These are phyloP conservation scores for Syritta pipiens DNA, from an alignment of 2,888 invertebrate genomes.

Conservation along the genomic window DNA sequence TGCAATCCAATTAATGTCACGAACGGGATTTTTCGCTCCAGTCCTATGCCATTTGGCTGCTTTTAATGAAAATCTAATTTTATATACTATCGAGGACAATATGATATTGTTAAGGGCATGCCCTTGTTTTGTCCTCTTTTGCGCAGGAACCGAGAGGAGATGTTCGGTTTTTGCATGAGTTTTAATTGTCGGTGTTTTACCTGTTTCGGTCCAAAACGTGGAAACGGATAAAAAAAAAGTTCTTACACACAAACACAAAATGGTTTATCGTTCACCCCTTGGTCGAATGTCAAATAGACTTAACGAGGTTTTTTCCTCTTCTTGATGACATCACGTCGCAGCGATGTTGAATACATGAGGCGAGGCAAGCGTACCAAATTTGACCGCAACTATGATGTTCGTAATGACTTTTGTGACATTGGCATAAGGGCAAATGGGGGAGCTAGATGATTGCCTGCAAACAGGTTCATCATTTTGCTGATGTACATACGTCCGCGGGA, in stretches of 20 bases:
- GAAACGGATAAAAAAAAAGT: not conserved
- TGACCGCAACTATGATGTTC: conserved; percentile 62
- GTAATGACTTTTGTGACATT: conserved; percentile 66
- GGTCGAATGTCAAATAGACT: conserved; percentile 75
- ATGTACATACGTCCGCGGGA: conserved; percentile 14
- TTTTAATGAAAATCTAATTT: conserved; percentile 69
- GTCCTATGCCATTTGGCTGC: conserved; percentile 42
- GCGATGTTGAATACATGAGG: conserved; percentile 33
- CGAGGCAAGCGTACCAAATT: conserved; percentile 42
- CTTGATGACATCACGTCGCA: conserved; percentile 67
- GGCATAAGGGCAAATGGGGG: conserved; percentile 58
- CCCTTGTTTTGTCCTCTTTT: not conserved
- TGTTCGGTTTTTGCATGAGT: conserved; percentile 38
- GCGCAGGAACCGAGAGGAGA: not conserved
- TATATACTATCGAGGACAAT: conserved; percentile 61
- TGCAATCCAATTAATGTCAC: conserved; percentile 69
- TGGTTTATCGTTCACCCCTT: conserved; percentile 7
- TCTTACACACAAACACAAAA: conserved; percentile 33
- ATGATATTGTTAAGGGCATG: conserved; percentile 26
- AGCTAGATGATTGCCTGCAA: conserved; percentile 60
- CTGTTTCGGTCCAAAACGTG: conserved; percentile 31
- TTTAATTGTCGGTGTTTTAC: conserved; percentile 63
- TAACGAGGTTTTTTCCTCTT: conserved; percentile 74
- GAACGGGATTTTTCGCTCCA: conserved; percentile 44
- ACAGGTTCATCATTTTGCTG: conserved; percentile 66